Conservation (phyloP, 2,797 vertebrate genomes). For the Halcyon smyrnensis region DNA sequence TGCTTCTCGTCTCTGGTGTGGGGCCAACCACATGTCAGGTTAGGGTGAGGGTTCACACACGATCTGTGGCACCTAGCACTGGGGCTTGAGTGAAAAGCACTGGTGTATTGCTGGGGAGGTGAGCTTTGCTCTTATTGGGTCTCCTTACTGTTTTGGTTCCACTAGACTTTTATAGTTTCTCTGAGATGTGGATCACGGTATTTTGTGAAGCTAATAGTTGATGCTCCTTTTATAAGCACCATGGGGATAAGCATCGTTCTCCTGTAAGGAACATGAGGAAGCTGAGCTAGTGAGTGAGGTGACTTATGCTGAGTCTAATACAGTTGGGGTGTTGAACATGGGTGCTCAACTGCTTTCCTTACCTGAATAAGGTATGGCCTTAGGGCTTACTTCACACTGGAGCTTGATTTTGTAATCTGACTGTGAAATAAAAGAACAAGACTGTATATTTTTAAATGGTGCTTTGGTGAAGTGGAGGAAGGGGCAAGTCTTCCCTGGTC, state of each 20-base stretch:
- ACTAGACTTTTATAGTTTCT: background rate
- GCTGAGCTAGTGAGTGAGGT: background rate
- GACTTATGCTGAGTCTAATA: rapidly evolving
- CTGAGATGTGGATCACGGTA: rapidly evolving
- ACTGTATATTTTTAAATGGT: background rate
- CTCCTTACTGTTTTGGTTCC: background rate
- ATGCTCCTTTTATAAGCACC: rapidly evolving
- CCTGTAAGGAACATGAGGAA: rapidly evolving
- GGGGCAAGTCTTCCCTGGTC: background rate
- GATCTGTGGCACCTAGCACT: background rate
- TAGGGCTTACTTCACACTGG: background rate
- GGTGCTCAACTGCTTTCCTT: background rate
- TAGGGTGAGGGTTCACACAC: background rate
- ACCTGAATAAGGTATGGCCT: background rate
- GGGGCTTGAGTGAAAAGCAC: rapidly evolving
- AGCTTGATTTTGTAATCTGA: background rate
- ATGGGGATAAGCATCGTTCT: rapidly evolving
- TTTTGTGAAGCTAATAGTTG: background rate
- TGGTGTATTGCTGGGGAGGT: background rate
- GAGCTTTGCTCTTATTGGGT: background rate
- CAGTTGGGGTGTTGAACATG: rapidly evolving
- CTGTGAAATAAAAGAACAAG: rapidly evolving
- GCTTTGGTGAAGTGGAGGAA: background rate
- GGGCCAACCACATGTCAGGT: rapidly evolving
- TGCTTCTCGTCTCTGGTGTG: rapidly evolving